phyloP scores from a whole-genome alignment of 2,113 vertebrate species.

The Symphodus melops region DNA sequence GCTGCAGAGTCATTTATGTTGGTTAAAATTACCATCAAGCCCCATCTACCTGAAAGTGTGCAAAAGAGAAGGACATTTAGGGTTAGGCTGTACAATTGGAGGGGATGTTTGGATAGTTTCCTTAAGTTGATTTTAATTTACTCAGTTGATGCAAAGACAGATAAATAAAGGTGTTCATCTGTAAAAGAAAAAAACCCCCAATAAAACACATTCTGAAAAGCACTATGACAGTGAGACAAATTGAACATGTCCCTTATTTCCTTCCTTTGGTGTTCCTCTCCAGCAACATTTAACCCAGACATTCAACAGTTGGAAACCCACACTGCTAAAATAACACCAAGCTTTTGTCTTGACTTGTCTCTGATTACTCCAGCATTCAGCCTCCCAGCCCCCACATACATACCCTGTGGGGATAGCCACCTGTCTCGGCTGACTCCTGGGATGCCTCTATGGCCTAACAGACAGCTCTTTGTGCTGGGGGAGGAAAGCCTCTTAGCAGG shows the following conservation, averaged over 20 bases:
- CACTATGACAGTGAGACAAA: too few species aligned
- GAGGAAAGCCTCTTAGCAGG: slow-evolving; percentile 66
- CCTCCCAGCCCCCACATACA: slow-evolving; percentile 68
- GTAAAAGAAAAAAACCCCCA: too few species aligned
- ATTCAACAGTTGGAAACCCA: slow-evolving; percentile 57
- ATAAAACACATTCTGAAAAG: too few species aligned
- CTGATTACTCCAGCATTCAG: slow-evolving; percentile 56
- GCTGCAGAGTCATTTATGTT: slow-evolving; percentile 14
- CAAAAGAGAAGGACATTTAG: slow-evolving; percentile 15
- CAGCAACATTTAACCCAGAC: slow-evolving; percentile 47
- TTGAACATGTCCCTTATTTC: too few species aligned
- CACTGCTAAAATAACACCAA: slow-evolving; percentile 46
- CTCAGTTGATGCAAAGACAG: too few species aligned
- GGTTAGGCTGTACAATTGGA: background rate
- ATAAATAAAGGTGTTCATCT: too few species aligned
- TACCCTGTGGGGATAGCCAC: slow-evolving; percentile 76
- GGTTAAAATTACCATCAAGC: slow-evolving; percentile 42
- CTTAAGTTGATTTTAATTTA: too few species aligned
- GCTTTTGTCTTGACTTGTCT: slow-evolving; percentile 74
- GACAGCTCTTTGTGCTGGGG: slow-evolving; percentile 57
- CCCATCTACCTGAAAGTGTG: slow-evolving; percentile 16
- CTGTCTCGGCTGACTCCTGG: slow-evolving; percentile 72
- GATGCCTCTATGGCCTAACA: slow-evolving; percentile 58
- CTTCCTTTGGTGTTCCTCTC: background rate
- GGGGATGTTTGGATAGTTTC: background rate